phyloP scores from a whole-genome alignment of 2,888 invertebrate species.

The Ectropis crepuscularia region DNA sequence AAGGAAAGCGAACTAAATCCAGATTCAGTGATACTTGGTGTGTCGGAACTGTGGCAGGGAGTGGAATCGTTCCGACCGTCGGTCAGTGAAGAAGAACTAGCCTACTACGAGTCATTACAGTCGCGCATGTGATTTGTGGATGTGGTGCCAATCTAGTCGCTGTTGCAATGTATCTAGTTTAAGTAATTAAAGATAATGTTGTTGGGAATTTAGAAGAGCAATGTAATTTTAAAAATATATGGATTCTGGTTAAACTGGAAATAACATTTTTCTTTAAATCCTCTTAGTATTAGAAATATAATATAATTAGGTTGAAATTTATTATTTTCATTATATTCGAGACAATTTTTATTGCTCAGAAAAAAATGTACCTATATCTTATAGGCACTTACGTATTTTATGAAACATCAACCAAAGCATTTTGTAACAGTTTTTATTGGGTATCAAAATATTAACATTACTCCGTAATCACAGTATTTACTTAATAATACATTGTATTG shows the following conservation, averaged over 20 bases:
- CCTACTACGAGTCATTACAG: conserved; percentile 85
- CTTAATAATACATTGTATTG: too few relatives aligned
- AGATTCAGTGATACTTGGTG: conserved; percentile 85
- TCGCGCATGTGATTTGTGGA: conserved; percentile 58
- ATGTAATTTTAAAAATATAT: neutral
- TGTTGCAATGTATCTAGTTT: conserved; percentile 11
- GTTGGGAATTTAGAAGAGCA: conserved; percentile 7
- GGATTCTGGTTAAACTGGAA: neutral
- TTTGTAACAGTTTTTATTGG: too few relatives aligned
- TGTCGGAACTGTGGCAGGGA: conserved; percentile 87
- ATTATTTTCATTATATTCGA: too few relatives aligned
- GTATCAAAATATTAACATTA: too few relatives aligned
- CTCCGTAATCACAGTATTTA: too few relatives aligned
- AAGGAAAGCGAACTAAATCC: conserved; percentile 78
- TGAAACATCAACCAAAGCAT: too few relatives aligned
- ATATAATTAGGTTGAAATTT: too few relatives aligned
- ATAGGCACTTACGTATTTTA: too few relatives aligned
- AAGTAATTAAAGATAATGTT: conserved; percentile 2
- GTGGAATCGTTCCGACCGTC: conserved; percentile 88
- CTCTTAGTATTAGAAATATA: too few relatives aligned
- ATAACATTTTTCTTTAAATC: neutral
- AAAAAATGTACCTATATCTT: too few relatives aligned
- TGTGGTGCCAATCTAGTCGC: conserved; percentile 18
- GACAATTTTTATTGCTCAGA: too few relatives aligned
- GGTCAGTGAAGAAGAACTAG: conserved; percentile 87